Evolutionary conservation across 2,888 invertebrate genomes (phyloP).

Genomic region (Anthrax anthrax): DNA sequence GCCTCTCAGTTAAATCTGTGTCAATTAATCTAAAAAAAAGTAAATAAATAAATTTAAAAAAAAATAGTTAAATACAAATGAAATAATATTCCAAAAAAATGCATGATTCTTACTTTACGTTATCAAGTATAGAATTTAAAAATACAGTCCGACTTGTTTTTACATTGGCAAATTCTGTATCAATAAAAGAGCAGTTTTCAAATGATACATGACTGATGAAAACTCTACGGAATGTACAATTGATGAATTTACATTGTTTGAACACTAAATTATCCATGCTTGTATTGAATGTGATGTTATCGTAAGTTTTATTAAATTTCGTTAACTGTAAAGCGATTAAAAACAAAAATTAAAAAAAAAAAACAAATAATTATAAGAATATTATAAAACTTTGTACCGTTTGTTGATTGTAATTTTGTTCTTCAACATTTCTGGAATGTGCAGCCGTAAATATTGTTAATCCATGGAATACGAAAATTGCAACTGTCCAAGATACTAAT

Average conservation of each 20-base stretch:
- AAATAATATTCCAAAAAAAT: too few relatives aligned
- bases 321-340: conserved; percentile 27
- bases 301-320: conserved; percentile 29
- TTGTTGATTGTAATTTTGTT: conserved; percentile 28
- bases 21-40: conserved; percentile 38
- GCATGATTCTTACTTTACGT: conserved; percentile 41
- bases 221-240: conserved; percentile 52
- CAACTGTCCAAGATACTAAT: conserved; percentile 41
- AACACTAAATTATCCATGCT: conserved; percentile 52
- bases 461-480: conserved; percentile 39
- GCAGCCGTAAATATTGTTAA: conserved; percentile 42
- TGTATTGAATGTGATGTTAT: conserved; percentile 39
- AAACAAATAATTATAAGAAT: conserved; percentile 25
- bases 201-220: conserved; percentile 59
- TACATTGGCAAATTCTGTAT: conserved; percentile 53
- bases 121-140: conserved; percentile 43
- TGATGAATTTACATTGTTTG: conserved; percentile 42
- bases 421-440: conserved; percentile 37
- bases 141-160: conserved; percentile 57
- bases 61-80: too few relatives aligned
- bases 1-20: conserved; percentile 40
- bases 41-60: not conserved
- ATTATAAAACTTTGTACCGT: conserved; percentile 11
- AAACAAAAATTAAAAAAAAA: not conserved
- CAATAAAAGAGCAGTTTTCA: conserved; percentile 52